Evolutionary conservation across 2,113 vertebrate genomes (phyloP).

Genomic region (Macquaria ambigua): DNA sequence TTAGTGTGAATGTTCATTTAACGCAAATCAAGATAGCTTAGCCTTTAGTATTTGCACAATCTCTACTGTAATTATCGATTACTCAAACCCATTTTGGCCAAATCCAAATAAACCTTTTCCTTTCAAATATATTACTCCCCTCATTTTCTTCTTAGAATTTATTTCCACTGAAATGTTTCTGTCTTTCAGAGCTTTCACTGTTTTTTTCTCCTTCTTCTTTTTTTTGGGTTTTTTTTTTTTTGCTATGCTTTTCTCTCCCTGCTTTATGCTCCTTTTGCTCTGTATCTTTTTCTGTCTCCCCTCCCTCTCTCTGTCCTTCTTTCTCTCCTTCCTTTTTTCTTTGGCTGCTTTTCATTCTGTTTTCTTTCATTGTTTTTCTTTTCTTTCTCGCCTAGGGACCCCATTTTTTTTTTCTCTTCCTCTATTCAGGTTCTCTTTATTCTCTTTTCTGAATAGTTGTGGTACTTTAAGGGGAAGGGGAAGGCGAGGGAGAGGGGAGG

Average conservation of each 20-base stretch:
- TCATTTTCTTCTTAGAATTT: conserved; percentile 68
- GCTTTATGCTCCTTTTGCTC: conserved; percentile 73
- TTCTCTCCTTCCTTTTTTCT: conserved; percentile 73
- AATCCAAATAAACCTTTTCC: conserved; percentile 49
- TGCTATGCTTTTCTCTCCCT: conserved; percentile 63
- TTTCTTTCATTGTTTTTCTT: conserved; percentile 87
- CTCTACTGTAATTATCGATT: conserved; percentile 44
- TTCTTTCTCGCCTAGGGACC: conserved; percentile 83
- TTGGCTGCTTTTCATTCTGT: conserved; percentile 84
- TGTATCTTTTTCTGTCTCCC: conserved; percentile 78
- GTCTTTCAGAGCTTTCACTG: conserved; percentile 73
- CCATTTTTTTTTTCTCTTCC: conserved; percentile 82
- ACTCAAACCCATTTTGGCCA: conserved; percentile 44
- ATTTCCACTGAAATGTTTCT: conserved; percentile 77
- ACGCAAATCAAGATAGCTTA: conserved; percentile 24
- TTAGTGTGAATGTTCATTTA: conserved; percentile 41
- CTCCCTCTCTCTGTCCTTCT: conserved; percentile 77
- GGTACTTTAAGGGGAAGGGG: conserved; percentile 85
- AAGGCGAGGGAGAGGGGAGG: conserved; percentile 75
- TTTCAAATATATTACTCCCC: conserved; percentile 47
- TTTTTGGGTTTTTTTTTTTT: conserved; percentile 37
- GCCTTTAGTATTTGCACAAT: conserved; percentile 41
- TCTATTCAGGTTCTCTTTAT: conserved; percentile 88
- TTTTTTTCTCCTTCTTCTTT: conserved; percentile 14
- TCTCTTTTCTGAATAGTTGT: conserved; percentile 87